Conservation (phyloP, 1,140 invertebrate species). For the Ditylenchus dipsaci region DNA sequence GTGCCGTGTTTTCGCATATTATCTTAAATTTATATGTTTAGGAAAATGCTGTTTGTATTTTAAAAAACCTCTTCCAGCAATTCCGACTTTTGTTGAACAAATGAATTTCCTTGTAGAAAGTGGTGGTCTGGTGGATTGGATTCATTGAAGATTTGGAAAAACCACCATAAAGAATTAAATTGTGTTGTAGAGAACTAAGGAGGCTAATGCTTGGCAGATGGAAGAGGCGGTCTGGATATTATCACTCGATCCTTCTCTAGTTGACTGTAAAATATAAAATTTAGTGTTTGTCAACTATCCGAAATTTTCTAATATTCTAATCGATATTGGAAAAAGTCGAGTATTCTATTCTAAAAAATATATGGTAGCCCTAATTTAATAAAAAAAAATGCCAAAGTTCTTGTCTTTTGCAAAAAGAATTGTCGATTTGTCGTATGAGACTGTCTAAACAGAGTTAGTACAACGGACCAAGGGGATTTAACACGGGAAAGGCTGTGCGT, state of each 20-base stretch:
- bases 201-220: slow-evolving; percentile 87
- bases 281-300: too few species aligned
- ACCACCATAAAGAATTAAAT: slow-evolving; percentile 83
- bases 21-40: slow-evolving; percentile 12
- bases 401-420: too few species aligned
- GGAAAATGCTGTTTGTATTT: background rate
- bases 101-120: slow-evolving; percentile 71
- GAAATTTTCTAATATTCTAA: too few species aligned
- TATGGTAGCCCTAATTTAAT: too few species aligned
- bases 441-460: too few species aligned
- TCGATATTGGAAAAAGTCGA: too few species aligned
- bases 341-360: too few species aligned
- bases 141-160: slow-evolving; percentile 88
- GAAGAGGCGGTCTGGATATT: slow-evolving; percentile 74
- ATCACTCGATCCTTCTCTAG: slow-evolving; percentile 31
- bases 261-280: too few species aligned
- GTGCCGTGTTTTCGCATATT: slow-evolving; percentile 54
- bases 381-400: too few species aligned
- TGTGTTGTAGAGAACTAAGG: slow-evolving; percentile 78
- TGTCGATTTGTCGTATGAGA: too few species aligned
- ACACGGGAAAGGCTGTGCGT: too few species aligned
- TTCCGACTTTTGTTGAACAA: slow-evolving; percentile 77
- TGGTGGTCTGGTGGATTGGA: slow-evolving; percentile 72
- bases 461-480: too few species aligned
- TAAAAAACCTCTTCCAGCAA: slow-evolving; percentile 69